Percentiles rank a stretch among this genome's conserved stretches.
Conservation (phyloP, 2,797 vertebrate genomes). For the Linurgus olivaceus region DNA sequence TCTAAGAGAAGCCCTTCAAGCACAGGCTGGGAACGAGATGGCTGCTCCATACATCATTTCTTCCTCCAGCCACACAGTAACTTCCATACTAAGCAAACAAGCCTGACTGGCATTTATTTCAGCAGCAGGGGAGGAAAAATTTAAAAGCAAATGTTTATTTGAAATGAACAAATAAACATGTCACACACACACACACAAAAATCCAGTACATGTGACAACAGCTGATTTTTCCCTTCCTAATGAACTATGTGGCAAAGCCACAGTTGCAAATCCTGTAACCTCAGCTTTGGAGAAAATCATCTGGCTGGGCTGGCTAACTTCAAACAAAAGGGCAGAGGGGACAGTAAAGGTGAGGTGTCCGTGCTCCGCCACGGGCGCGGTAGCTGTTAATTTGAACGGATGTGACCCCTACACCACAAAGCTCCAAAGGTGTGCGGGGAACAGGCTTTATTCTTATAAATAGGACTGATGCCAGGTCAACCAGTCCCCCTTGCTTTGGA, state of each 20-base stretch:
- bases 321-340: slow-evolving; percentile 70
- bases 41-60: background rate
- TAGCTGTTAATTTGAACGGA: slow-evolving; percentile 70
- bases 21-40: background rate
- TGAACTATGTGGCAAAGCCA: slow-evolving; percentile 15
- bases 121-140: background rate
- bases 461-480: slow-evolving; percentile 87
- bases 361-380: slow-evolving; percentile 46
- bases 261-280: slow-evolving; percentile 9
- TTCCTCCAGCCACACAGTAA: background rate
- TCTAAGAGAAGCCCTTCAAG: background rate
- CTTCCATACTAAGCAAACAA: background rate
- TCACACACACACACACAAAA: background rate
- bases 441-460: slow-evolving; percentile 84
- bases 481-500: slow-evolving; percentile 78
- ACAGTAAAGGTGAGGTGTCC: slow-evolving; percentile 70
- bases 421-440: slow-evolving; percentile 80
- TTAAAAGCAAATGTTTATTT: background rate
- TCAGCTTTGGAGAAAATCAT: slow-evolving; percentile 63
- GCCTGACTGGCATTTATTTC: background rate
- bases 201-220: background rate
- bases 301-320: slow-evolving; percentile 56
- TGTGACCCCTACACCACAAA: slow-evolving; percentile 86
- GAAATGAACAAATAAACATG: slow-evolving; percentile 11
- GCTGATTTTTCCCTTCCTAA: background rate